phyloP scores from a whole-genome alignment of 2,888 invertebrate species.

The Lagria hirta region DNA sequence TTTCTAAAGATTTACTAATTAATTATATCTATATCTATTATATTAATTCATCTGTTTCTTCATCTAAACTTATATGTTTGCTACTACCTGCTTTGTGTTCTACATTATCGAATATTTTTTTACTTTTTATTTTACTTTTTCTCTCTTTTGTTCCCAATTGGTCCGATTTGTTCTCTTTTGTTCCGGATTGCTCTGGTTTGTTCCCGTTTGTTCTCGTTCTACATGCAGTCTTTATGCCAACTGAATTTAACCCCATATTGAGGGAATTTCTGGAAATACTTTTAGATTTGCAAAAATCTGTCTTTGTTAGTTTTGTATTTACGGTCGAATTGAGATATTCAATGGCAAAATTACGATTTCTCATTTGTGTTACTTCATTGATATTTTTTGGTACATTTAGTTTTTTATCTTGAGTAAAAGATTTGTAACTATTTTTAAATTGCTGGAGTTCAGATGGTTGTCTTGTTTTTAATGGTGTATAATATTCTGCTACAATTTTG shows the following conservation, averaged over 20 bases:
- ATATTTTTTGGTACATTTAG: slow-evolving; percentile 1
- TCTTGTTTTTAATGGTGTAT: slow-evolving; percentile 5
- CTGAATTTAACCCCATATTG: not conserved
- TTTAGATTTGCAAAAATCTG: slow-evolving; percentile 1
- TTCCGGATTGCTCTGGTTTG: slow-evolving; percentile 1
- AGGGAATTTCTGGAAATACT: slow-evolving; percentile 1
- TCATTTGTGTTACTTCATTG: slow-evolving; percentile 1
- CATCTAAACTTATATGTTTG: slow-evolving; percentile 16
- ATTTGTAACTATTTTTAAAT: slow-evolving; percentile 17
- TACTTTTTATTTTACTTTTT: slow-evolving; percentile 10
- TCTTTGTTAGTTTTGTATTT: slow-evolving; percentile 1
- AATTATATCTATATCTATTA: too few relatives aligned
- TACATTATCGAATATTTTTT: slow-evolving; percentile 10
- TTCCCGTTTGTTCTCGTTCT: slow-evolving; percentile 1
- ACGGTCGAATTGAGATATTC: slow-evolving; percentile 1
- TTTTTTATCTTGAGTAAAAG: slow-evolving; percentile 1
- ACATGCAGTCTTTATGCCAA: not conserved
- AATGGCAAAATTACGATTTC: slow-evolving; percentile 1
- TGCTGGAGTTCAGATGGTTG: slow-evolving; percentile 10
- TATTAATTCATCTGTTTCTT: slow-evolving; percentile 20
- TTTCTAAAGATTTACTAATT: slow-evolving; percentile 22
- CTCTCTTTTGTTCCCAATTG: slow-evolving; percentile 3
- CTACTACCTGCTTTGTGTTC: slow-evolving; percentile 10
- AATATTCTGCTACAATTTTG: slow-evolving; percentile 3
- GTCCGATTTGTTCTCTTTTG: not conserved